These are phyloP conservation scores for Spea bombifrons DNA, from an alignment of 2,113 vertebrate species.

Conservation along the genomic window DNA sequence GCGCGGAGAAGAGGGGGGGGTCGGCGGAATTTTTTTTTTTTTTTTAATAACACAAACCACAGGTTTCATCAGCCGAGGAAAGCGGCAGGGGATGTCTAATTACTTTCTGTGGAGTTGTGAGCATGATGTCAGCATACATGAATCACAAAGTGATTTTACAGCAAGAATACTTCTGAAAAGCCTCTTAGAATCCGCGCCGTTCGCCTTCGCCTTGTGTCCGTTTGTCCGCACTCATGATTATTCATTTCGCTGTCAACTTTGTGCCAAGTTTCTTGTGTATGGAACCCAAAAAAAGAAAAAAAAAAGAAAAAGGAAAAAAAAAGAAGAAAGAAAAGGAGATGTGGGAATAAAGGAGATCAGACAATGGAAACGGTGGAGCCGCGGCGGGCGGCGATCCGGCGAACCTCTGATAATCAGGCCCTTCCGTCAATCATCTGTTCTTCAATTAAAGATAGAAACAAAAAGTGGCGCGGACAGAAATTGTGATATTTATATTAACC, in stretches of 20 bases:
- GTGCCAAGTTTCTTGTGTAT: conserved; percentile 29
- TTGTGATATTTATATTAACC: conserved; percentile 46
- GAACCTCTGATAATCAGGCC: conserved; percentile 31
- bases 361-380: conserved; percentile 39
- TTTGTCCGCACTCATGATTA: conserved; percentile 29
- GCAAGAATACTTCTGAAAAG: conserved; percentile 45
- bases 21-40: conserved; percentile 13
- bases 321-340: conserved; percentile 33
- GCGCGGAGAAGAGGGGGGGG: neutral
- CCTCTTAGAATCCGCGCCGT: conserved; percentile 32
- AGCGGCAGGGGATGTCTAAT: conserved; percentile 46
- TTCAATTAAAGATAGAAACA: conserved; percentile 40
- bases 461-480: conserved; percentile 42
- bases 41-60: conserved; percentile 42
- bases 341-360: conserved; percentile 35
- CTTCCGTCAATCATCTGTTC: conserved; percentile 43
- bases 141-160: conserved; percentile 34
- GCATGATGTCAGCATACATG: conserved; percentile 28
- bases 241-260: conserved; percentile 34
- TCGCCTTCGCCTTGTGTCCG: conserved; percentile 35
- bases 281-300: conserved; percentile 33
- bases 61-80: conserved; percentile 19
- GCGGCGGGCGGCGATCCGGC: conserved; percentile 7
- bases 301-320: neutral
- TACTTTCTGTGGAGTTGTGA: conserved; percentile 33